Evolutionary conservation across 2,113 vertebrate genomes (phyloP).

Genomic region (Dicrurus megarhynchus): DNA sequence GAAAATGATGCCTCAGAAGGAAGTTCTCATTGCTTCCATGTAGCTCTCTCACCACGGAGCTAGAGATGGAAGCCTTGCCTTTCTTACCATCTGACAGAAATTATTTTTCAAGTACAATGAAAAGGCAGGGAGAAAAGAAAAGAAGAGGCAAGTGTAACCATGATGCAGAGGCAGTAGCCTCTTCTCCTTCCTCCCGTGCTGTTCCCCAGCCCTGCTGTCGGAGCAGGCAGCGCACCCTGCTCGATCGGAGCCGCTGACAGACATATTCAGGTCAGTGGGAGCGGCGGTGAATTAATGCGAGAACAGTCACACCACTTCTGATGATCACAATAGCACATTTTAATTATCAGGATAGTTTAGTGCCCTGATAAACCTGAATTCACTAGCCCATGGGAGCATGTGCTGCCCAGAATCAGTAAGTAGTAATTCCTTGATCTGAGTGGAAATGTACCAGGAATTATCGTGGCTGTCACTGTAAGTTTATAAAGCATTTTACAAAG

Average conservation of each 20-base stretch:
- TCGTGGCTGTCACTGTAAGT: constrained; percentile 24
- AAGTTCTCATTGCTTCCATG: not conserved
- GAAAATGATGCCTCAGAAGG: not conserved
- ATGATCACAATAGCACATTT: not conserved
- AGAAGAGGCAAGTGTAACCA: not conserved
- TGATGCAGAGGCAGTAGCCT: not conserved
- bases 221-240: not conserved
- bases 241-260: not conserved
- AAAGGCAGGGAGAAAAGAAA: not conserved
- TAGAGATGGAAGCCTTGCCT: not conserved
- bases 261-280: not conserved
- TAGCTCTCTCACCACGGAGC: not conserved
- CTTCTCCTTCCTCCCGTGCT: not conserved
- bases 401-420: constrained; percentile 21
- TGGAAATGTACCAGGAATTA: constrained; percentile 47
- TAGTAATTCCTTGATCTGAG: not conserved
- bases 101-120: not conserved
- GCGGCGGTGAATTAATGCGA: not conserved
- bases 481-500: constrained; percentile 60
- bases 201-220: not conserved
- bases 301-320: not conserved
- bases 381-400: not conserved
- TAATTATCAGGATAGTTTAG: not conserved
- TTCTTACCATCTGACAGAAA: not conserved
- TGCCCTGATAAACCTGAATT: constrained; percentile 14